phyloP scores from a whole-genome alignment of 2,888 invertebrate genomes.

The Meliscaeva auricollis region DNA sequence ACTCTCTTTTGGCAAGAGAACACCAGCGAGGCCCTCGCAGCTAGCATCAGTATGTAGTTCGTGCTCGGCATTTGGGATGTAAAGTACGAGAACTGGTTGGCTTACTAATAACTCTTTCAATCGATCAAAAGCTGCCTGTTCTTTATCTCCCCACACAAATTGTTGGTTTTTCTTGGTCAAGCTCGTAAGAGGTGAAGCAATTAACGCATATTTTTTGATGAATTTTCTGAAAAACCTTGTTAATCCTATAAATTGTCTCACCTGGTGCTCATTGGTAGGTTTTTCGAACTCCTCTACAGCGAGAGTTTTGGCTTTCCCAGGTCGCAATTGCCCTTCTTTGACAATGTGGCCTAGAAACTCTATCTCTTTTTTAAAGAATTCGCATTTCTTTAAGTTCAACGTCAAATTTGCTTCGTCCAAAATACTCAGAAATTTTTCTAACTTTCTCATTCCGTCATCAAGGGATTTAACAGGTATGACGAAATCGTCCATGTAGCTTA shows the following conservation, averaged over 20 bases:
- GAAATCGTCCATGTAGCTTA: constrained; percentile 22
- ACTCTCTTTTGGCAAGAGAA: background rate
- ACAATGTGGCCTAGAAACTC: background rate
- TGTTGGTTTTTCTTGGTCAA: background rate
- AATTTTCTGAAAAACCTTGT: constrained; percentile 78
- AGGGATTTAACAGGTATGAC: background rate
- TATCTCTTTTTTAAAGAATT: background rate
- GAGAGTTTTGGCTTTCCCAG: background rate
- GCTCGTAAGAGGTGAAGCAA: background rate
- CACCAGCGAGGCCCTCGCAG: background rate
- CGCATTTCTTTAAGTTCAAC: constrained; percentile 5
- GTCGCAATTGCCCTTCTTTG: background rate
- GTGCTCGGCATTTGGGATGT: background rate
- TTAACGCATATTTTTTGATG: constrained; percentile 61
- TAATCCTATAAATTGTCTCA: constrained; percentile 77
- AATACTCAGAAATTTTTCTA: background rate
- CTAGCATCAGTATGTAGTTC: constrained; percentile 11
- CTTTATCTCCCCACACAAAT: background rate
- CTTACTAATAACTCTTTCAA: background rate
- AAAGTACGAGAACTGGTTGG: background rate
- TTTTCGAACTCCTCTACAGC: background rate
- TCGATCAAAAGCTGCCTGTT: constrained; percentile 2
- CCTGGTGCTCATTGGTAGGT: constrained; percentile 62
- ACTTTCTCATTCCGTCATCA: background rate
- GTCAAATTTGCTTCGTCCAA: constrained; percentile 17